phyloP scores from a whole-genome alignment of 1,140 invertebrate species.

The Drosophila ohnishii region DNA sequence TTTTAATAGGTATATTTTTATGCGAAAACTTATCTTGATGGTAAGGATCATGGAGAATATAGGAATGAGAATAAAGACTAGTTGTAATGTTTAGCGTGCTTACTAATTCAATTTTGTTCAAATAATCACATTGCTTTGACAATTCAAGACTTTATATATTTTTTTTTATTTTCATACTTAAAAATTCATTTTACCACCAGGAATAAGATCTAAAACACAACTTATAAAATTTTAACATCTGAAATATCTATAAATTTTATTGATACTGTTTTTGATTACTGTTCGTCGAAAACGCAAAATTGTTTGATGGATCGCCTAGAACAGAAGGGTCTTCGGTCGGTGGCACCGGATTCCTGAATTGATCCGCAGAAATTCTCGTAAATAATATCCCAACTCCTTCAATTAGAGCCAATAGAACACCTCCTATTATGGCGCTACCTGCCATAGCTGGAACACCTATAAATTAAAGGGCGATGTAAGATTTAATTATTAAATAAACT shows the following conservation, averaged over 20 bases:
- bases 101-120: too few relatives aligned
- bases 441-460: constrained; percentile 39
- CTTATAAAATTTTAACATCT: background rate
- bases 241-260: constrained; percentile 11
- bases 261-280: constrained; percentile 37
- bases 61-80: too few relatives aligned
- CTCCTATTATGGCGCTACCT: constrained; percentile 34
- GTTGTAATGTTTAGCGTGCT: too few relatives aligned
- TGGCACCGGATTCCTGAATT: constrained; percentile 35
- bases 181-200: too few relatives aligned
- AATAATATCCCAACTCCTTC: constrained; percentile 42
- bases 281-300: constrained; percentile 22
- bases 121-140: too few relatives aligned
- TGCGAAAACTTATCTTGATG: too few relatives aligned
- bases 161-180: background rate
- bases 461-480: background rate
- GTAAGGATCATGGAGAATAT: too few relatives aligned
- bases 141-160: too few relatives aligned
- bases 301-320: constrained; percentile 31
- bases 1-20: too few relatives aligned
- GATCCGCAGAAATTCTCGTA: constrained; percentile 37
- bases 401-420: constrained; percentile 34
- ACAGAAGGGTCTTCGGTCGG: constrained; percentile 28
- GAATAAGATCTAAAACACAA: background rate
- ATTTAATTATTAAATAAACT: background rate